A percentile compares a stretch with the other conserved stretches of the same genome.
These are phyloP conservation scores for Galleria mellonella DNA, from an alignment of 1,140 invertebrate genomes.

Conservation along the genomic window DNA sequence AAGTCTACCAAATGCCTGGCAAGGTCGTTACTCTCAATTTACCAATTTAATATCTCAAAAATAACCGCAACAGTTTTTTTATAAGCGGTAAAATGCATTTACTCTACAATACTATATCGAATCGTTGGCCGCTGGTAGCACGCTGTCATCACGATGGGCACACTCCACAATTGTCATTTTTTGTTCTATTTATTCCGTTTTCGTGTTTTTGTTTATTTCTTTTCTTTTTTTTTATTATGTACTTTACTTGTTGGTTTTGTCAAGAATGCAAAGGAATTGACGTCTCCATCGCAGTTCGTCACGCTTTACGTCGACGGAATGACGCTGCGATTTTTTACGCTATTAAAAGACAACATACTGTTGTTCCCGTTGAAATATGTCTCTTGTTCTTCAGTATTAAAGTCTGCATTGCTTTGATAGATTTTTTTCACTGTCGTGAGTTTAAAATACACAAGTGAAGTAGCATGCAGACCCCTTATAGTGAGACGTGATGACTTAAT, in stretches of 20 bases:
- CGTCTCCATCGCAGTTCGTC: slow-evolving; percentile 62
- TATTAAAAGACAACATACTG: slow-evolving; percentile 18
- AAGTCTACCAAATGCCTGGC: too few relatives aligned
- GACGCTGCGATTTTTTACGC: slow-evolving; percentile 59
- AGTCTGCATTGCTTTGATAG: background rate
- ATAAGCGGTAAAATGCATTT: slow-evolving; percentile 5
- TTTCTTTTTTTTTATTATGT: too few relatives aligned
- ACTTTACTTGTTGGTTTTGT: slow-evolving; percentile 61
- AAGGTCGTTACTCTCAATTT: too few relatives aligned
- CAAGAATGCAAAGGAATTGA: slow-evolving; percentile 59
- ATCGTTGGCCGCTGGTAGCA: slow-evolving; percentile 21
- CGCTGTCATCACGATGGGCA: slow-evolving; percentile 30
- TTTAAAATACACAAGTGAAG: slow-evolving; percentile 33
- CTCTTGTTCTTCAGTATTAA: background rate
- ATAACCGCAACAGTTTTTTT: background rate
- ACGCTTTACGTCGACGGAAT: slow-evolving; percentile 49
- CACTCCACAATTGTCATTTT: slow-evolving; percentile 16
- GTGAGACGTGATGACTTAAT: slow-evolving; percentile 58
- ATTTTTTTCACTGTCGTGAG: slow-evolving; percentile 1
- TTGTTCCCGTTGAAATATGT: background rate
- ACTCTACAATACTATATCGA: slow-evolving; percentile 1
- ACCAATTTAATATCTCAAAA: background rate
- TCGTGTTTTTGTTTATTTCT: slow-evolving; percentile 36
- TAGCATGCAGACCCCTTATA: slow-evolving; percentile 42
- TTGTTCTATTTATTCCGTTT: slow-evolving; percentile 40